These are phyloP conservation scores for Encarsia formosa DNA, from an alignment of 2,888 invertebrate species.

Conservation along the genomic window DNA sequence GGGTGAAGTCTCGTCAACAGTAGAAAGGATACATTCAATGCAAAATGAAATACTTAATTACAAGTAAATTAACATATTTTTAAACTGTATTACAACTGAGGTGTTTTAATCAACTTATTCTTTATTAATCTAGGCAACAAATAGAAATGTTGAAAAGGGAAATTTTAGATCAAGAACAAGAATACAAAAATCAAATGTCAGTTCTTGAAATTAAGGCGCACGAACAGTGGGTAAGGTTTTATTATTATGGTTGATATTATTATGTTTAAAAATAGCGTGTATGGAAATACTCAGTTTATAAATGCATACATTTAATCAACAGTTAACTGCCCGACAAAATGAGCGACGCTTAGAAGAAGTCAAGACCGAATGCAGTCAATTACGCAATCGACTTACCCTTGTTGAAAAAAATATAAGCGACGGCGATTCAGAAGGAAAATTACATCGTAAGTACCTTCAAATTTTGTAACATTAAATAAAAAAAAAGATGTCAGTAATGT, in stretches of 20 bases:
- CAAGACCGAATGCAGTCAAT: conserved; percentile 65
- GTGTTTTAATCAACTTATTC: not conserved
- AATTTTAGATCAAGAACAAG: conserved; percentile 79
- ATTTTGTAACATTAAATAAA: too few relatives aligned
- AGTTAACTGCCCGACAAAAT: conserved; percentile 73
- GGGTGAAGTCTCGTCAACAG: conserved; percentile 75
- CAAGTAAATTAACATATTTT: conserved; percentile 57
- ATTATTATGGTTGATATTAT: not conserved
- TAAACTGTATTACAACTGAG: not conserved
- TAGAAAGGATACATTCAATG: conserved; percentile 72
- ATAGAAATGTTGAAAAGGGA: conserved; percentile 73
- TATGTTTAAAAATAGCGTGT: not conserved
- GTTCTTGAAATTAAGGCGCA: conserved; percentile 80
- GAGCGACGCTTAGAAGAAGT: conserved; percentile 80
- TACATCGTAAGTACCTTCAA: conserved; percentile 53
- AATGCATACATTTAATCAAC: too few relatives aligned
- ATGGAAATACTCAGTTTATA: too few relatives aligned
- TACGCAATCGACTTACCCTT: conserved; percentile 61
- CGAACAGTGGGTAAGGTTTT: conserved; percentile 67
- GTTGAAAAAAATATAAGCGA: conserved; percentile 54
- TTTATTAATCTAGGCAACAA: conserved; percentile 55
- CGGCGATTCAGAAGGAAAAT: conserved; percentile 52
- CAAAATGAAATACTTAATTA: conserved; percentile 76
- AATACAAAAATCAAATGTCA: conserved; percentile 66
- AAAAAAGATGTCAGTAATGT: too few relatives aligned